Evolutionary conservation across 1,140 invertebrate genomes (phyloP).

Genomic region (Semibalanus balanoides): DNA sequence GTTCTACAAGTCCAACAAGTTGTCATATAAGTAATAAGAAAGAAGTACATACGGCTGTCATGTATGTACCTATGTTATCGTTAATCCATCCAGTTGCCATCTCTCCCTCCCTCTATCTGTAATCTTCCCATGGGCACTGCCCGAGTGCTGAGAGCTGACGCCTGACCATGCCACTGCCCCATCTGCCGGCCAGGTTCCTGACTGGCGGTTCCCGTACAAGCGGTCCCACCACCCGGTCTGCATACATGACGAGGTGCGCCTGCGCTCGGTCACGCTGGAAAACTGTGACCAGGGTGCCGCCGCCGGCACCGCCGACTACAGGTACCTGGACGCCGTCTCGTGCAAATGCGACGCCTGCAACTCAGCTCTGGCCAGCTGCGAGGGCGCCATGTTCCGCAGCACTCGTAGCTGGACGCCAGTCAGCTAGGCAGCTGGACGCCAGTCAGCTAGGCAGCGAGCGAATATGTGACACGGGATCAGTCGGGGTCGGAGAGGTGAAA

Average conservation of each 20-base stretch:
- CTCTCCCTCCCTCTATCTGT: no score
- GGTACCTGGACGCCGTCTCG: slow-evolving; percentile 44
- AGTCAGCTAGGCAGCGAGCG: no score
- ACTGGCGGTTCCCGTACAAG: slow-evolving; percentile 74
- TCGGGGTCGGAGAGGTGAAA: no score
- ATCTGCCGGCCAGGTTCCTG: slow-evolving; percentile 60
- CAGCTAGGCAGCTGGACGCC: slow-evolving; percentile 8
- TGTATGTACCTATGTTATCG: no score
- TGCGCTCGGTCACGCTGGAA: slow-evolving; percentile 37
- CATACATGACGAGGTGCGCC: slow-evolving; percentile 48
- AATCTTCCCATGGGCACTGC: no score
- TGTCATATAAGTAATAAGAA: no score
- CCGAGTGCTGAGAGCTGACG: no score
- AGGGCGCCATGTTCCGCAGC: slow-evolving; percentile 37
- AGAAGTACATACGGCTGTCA: no score
- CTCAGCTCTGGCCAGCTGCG: slow-evolving; percentile 37
- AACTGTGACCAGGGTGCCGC: slow-evolving; percentile 48
- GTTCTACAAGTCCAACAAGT: no score
- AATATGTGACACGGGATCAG: no score
- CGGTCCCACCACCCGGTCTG: slow-evolving; percentile 67
- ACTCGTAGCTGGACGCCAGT: slow-evolving; percentile 12
- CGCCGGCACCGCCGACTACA: slow-evolving; percentile 40
- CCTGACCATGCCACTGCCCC: no score
- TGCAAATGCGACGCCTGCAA: slow-evolving; percentile 42
- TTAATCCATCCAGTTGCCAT: no score